A percentile compares a stretch with the other conserved stretches of the same genome.
Evolutionary conservation across 2,888 invertebrate species (phyloP).

Genomic region (Lasioglossum vierecki): DNA sequence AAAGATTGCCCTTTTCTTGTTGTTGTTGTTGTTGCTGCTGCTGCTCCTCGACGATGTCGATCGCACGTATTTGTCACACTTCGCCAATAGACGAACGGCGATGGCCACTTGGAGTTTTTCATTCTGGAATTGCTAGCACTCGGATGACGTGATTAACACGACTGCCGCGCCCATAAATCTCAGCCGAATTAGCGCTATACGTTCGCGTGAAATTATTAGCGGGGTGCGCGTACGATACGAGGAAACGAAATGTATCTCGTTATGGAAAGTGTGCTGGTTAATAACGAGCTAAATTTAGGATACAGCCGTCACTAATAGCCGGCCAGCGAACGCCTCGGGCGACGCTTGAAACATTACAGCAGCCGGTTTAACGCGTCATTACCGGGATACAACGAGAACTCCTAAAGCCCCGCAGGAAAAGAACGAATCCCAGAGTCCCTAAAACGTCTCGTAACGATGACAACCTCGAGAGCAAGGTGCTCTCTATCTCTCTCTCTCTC

Average conservation of each 20-base stretch:
- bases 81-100: background rate
- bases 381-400: constrained; percentile 6
- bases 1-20: constrained; percentile 26
- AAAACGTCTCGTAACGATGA: constrained; percentile 17
- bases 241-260: constrained; percentile 18
- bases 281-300: constrained; percentile 12
- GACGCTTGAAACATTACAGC: constrained; percentile 20
- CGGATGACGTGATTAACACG: too few species aligned
- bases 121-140: background rate
- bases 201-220: constrained; percentile 5
- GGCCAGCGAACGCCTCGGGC: background rate
- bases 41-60: background rate
- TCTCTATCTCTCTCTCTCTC: background rate
- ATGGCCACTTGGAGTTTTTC: background rate
- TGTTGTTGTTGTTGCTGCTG: background rate
- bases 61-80: background rate
- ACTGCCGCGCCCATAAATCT: background rate
- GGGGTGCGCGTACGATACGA: background rate
- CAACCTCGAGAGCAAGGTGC: constrained; percentile 10
- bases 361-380: constrained; percentile 37
- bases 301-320: constrained; percentile 25
- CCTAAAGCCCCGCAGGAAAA: background rate
- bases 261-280: background rate
- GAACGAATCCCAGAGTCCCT: constrained; percentile 12
- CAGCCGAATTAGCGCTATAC: background rate